Evolutionary conservation across 92 coral and sea anemone species (phyloP).

Genomic region (Actinernus sp.): DNA sequence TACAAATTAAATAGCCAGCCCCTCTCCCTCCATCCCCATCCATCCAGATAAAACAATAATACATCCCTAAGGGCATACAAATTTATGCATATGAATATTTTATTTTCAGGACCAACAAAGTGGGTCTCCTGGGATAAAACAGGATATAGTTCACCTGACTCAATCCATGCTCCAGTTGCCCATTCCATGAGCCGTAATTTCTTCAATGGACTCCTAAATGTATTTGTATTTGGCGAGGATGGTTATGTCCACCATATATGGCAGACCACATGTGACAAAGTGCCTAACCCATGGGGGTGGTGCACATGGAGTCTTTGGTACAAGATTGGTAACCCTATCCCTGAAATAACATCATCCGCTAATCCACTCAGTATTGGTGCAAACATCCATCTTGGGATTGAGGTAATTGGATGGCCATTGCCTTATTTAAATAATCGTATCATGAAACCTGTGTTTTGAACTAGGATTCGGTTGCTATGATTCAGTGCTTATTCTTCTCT

Average conservation of each 20-base stretch:
- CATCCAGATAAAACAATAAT: background rate
- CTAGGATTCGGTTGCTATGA: too few species aligned
- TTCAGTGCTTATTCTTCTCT: too few species aligned
- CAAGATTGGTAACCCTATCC: slow-evolving; percentile 71
- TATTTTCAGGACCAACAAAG: slow-evolving; percentile 52
- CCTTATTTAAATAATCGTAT: too few species aligned
- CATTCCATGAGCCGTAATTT: slow-evolving; percentile 76
- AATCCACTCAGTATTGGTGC: slow-evolving; percentile 86
- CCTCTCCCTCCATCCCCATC: too few species aligned
- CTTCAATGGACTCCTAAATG: slow-evolving; percentile 84
- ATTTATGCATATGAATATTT: too few species aligned
- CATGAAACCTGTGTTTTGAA: too few species aligned
- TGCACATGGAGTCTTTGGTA: slow-evolving; percentile 93
- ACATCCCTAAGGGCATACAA: background rate
- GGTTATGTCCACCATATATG: slow-evolving; percentile 84
- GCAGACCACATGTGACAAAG: slow-evolving; percentile 95
- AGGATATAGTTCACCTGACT: slow-evolving; percentile 78
- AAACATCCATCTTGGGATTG: slow-evolving; percentile 85
- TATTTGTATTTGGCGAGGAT: slow-evolving; percentile 77
- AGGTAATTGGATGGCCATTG: slow-evolving; percentile 45
- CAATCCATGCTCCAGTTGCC: slow-evolving; percentile 83
- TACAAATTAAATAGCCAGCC: too few species aligned
- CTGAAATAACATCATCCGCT: slow-evolving; percentile 39
- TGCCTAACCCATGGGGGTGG: slow-evolving; percentile 98
- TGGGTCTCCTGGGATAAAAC: slow-evolving; percentile 95